Evolutionary conservation across 2,113 vertebrate species (phyloP).

Genomic region (Sclerurus mexicanus): DNA sequence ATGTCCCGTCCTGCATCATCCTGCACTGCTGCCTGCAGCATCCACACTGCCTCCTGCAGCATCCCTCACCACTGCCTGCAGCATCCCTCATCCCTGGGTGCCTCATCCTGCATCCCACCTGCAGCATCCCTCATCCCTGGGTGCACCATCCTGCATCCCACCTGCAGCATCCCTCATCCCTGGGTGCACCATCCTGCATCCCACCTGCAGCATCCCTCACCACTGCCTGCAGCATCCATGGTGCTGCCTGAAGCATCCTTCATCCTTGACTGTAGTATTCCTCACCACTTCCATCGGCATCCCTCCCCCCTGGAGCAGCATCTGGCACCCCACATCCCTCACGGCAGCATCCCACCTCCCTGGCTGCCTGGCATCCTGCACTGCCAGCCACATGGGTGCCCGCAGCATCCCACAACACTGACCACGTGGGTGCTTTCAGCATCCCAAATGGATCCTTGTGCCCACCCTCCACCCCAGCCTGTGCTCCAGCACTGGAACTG

Average conservation of each 20-base stretch:
- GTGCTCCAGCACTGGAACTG: accelerated
- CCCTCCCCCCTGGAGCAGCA: neutral
- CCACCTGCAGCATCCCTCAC: neutral
- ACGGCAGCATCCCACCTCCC: neutral
- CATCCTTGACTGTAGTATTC: neutral
- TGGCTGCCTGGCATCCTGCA: neutral
- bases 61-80: neutral
- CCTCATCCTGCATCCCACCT: neutral
- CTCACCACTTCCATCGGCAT: no score
- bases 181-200: no score
- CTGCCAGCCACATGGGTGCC: neutral
- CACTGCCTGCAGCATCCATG: neutral
- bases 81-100: no score
- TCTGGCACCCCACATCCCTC: neutral
- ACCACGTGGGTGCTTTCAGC: accelerated
- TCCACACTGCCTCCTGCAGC: neutral
- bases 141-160: neutral
- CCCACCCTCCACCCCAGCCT: accelerated
- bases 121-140: no score
- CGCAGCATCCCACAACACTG: accelerated
- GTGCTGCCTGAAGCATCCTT: accelerated
- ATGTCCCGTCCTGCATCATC: no score
- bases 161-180: neutral
- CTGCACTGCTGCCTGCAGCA: neutral
- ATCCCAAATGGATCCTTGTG: accelerated